These are phyloP conservation scores for Florisuga fusca DNA, from an alignment of 2,797 vertebrate species.

Conservation along the genomic window DNA sequence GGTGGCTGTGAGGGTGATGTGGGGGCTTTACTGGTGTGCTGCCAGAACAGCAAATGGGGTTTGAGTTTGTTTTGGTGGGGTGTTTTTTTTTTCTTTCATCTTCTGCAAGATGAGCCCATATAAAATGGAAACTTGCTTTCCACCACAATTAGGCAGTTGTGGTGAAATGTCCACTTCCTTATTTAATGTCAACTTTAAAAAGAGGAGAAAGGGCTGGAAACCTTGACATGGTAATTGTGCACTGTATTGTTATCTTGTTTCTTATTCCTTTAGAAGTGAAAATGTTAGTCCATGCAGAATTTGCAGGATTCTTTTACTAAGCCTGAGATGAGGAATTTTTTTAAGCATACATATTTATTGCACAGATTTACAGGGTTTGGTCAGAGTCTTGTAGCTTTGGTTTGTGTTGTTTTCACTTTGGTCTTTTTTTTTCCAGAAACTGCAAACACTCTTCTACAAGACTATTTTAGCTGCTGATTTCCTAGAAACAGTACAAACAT, in stretches of 20 bases:
- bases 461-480: background rate
- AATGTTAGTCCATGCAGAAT: background rate
- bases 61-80: background rate
- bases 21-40: background rate
- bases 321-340: background rate
- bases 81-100: background rate
- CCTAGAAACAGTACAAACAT: constrained; percentile 9
- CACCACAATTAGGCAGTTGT: too few species aligned
- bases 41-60: background rate
- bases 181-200: background rate
- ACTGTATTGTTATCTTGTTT: background rate
- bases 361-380: background rate
- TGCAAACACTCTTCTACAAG: background rate
- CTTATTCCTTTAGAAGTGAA: background rate
- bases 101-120: background rate
- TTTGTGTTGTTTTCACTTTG: background rate
- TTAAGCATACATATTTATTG: background rate
- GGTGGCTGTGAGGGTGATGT: background rate
- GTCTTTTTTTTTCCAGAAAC: background rate
- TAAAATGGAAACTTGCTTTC: background rate
- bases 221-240: background rate
- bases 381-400: background rate
- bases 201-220: background rate
- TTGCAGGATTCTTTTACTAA: background rate
- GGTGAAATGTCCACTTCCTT: background rate